Evolutionary conservation across 2,888 invertebrate genomes (phyloP).

Genomic region (Tenthredo mesomela): DNA sequence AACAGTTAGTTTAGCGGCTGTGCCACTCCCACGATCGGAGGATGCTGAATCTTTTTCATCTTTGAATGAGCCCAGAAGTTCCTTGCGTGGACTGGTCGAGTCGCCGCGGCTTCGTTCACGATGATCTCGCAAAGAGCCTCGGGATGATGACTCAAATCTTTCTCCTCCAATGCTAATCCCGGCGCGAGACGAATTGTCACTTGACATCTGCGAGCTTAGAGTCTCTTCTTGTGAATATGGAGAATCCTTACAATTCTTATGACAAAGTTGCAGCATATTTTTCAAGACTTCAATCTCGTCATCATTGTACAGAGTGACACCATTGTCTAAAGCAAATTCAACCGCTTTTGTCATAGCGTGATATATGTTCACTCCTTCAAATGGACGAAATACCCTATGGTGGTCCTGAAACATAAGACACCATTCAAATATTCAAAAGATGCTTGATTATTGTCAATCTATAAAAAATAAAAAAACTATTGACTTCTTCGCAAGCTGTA

Average conservation of each 20-base stretch:
- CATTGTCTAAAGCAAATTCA: background rate
- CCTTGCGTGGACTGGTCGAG: background rate
- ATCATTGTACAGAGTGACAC: background rate
- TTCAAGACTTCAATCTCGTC: background rate
- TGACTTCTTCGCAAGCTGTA: background rate
- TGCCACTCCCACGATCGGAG: background rate
- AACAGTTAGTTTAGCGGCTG: background rate
- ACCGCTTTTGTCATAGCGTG: slow-evolving; percentile 1
- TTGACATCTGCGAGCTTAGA: background rate
- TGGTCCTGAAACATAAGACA: slow-evolving; percentile 8
- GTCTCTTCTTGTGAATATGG: background rate
- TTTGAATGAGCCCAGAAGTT: background rate
- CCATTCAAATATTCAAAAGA: background rate
- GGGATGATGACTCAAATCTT: background rate
- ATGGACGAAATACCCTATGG: background rate
- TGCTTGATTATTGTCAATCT: background rate
- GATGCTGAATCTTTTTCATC: background rate
- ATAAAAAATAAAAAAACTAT: background rate
- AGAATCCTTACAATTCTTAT: slow-evolving; percentile 15
- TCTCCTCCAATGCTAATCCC: background rate
- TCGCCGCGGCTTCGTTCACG: background rate
- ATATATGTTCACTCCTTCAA: slow-evolving; percentile 11
- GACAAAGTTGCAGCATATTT: background rate
- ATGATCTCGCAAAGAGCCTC: background rate
- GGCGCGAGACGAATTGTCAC: background rate